Base-by-base conservation (phyloP, 1,140 invertebrate species). In the Cotesia glomerata region DNA sequence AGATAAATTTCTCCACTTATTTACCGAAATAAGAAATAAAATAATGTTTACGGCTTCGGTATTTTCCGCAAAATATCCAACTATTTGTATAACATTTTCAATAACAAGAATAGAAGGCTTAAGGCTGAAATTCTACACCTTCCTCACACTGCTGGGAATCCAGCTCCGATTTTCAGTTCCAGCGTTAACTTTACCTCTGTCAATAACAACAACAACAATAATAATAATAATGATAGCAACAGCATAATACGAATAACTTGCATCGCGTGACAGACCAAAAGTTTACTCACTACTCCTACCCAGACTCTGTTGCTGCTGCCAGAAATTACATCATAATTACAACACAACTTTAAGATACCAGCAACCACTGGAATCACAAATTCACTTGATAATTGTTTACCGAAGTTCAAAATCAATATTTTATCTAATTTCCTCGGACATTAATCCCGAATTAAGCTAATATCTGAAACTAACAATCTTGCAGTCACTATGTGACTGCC, bases 211-310 rank as follows among this genome's bases (percentile, higher is more conserved):
- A 18, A 9, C 26, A 45, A 58, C 26, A 58, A 58, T 16, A 54
- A 54, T 58, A 58, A n/a, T 18, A 9, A 39, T 39, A 39, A 39
- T 39, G 11, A 45, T 45, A 7, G 8, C 11, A 45, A 7, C 5
- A 45, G 11, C 39, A 45, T 11, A 45, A 45, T 45, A 11, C 39
- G 11, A 45, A 45, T 45, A 45, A 2, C 34, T 49, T 26, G 32
- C 13, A 71, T 71, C 35, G 36, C 70, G 34, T 72, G 70, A 66
- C 49, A 14, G 13, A 36, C 62, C 62, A 58, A 72, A 72, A 72
- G 70, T 72, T 72, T 72, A 72, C 36, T 39, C 14, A 54, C 63
- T 64, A 16, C 35, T 58, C 35, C 9, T 61, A 3, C 13, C 35
- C 9, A 26, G 5, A 9, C 7, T n/a, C 51, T 32, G 49, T 45